These are phyloP conservation scores for Archegozetes longisetosus DNA, from an alignment of 1,140 invertebrate genomes.

Conservation along the genomic window DNA sequence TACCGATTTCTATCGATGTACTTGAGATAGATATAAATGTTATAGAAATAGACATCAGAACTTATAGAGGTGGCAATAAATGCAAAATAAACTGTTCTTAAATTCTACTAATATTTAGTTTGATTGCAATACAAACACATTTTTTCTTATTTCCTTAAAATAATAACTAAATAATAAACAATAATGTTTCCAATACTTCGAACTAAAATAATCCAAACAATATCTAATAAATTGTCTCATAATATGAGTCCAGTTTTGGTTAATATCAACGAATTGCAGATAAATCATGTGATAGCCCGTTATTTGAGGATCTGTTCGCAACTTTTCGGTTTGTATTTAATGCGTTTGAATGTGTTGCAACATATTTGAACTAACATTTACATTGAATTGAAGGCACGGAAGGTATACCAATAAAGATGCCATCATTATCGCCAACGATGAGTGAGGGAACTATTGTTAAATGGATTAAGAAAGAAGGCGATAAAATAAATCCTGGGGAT, in stretches of 20 bases:
- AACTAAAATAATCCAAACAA: neutral
- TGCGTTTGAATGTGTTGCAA: too few species aligned
- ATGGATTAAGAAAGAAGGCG: conserved; percentile 43
- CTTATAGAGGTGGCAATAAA: too few species aligned
- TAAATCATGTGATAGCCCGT: neutral
- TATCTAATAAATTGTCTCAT: neutral
- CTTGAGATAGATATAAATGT: too few species aligned
- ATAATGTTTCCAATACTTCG: neutral
- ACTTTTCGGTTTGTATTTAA: neutral
- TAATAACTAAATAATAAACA: too few species aligned
- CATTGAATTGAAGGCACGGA: neutral
- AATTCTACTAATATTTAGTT: too few species aligned
- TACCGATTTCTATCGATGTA: too few species aligned
- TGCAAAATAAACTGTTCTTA: too few species aligned
- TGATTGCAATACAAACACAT: too few species aligned
- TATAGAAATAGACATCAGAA: too few species aligned
- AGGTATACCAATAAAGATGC: conserved; percentile 35
- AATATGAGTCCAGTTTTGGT: neutral
- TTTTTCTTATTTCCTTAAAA: too few species aligned
- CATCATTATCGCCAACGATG: conserved; percentile 44
- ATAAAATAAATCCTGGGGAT: conserved; percentile 38
- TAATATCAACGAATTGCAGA: neutral
- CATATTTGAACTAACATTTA: too few species aligned
- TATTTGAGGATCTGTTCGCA: neutral
- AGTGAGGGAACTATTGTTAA: conserved; percentile 42